Conservation (phyloP, 2,888 invertebrate genomes). For the Neoascia interrupta region DNA sequence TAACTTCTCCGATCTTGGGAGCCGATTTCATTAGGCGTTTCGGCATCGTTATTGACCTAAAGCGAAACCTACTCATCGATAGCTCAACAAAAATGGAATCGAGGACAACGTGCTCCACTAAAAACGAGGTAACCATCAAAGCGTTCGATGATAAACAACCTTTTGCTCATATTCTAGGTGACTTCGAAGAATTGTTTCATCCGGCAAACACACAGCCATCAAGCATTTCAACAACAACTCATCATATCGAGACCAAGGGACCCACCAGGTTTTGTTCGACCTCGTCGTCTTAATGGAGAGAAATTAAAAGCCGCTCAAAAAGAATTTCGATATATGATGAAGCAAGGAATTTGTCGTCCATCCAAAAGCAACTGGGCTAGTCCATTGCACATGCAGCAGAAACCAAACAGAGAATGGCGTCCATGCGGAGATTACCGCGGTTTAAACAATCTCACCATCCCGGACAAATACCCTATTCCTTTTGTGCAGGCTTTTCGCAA, state of each 20-base stretch:
- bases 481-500: slow-evolving; percentile 72
- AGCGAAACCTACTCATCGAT: slow-evolving; percentile 3
- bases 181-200: neutral
- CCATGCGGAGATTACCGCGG: slow-evolving; percentile 73
- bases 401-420: slow-evolving; percentile 18
- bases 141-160: neutral
- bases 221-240: neutral
- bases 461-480: slow-evolving; percentile 74
- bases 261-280: slow-evolving; percentile 9
- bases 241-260: slow-evolving; percentile 22
- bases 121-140: neutral
- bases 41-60: slow-evolving; percentile 34
- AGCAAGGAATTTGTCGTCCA: slow-evolving; percentile 23
- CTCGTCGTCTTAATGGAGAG: slow-evolving; percentile 16
- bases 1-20: slow-evolving; percentile 33
- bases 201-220: neutral
- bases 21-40: slow-evolving; percentile 31
- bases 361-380: slow-evolving; percentile 30
- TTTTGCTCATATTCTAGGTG: neutral
- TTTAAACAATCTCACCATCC: slow-evolving; percentile 72
- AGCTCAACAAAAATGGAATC: neutral
- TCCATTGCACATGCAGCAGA: slow-evolving; percentile 22
- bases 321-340: slow-evolving; percentile 24
- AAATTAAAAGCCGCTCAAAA: slow-evolving; percentile 27
- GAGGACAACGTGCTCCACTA: neutral